phyloP scores from a whole-genome alignment of 2,113 vertebrate genomes.

The Nansenia antarctica region DNA sequence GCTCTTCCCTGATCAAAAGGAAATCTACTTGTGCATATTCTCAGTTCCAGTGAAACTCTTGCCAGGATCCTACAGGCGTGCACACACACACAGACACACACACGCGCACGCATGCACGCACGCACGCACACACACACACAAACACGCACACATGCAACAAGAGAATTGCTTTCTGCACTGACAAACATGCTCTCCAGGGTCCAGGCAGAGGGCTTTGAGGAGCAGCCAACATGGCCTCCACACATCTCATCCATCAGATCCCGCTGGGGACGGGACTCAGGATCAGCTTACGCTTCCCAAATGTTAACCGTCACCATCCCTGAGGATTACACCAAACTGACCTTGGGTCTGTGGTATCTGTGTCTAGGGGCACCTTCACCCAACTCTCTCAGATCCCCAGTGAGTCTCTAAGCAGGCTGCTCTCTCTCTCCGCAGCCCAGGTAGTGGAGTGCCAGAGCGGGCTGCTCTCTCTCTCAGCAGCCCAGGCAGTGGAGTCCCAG shows the following conservation, averaged over 20 bases:
- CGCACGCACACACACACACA: neutral
- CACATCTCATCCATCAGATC: conserved; percentile 48
- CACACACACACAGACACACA: conserved; percentile 14
- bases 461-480: conserved; percentile 14
- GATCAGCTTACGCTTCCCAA: conserved; percentile 47
- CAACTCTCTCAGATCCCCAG: no score
- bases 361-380: no score
- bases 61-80: conserved; percentile 31
- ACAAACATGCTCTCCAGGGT: conserved; percentile 49
- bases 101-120: conserved; percentile 38
- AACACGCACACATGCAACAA: no score
- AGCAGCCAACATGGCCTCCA: conserved; percentile 50
- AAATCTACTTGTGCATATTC: conserved; percentile 29
- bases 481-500: neutral
- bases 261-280: conserved; percentile 43
- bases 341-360: no score
- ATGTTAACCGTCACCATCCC: no score
- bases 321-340: no score
- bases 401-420: no score
- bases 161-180: no score
- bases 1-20: conserved; percentile 58
- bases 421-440: no score
- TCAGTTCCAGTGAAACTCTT: conserved; percentile 26
- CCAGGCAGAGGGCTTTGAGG: conserved; percentile 58
- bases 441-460: no score